phyloP scores from a whole-genome alignment of 2,888 invertebrate species.

The Leucozona laternaria region DNA sequence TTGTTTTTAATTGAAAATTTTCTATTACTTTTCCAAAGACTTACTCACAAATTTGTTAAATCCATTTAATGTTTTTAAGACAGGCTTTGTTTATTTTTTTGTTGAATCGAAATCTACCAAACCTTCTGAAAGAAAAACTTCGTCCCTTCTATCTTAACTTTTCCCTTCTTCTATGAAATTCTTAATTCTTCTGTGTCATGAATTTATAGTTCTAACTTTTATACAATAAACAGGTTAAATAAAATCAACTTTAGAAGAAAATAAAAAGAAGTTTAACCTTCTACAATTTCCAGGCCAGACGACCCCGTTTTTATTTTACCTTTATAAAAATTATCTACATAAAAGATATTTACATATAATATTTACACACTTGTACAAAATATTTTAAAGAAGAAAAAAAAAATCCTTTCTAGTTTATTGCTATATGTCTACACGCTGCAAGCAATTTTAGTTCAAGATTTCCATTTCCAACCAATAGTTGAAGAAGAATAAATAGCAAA shows the following conservation, averaged over 20 bases:
- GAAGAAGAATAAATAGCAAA: not conserved
- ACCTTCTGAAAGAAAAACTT: not conserved
- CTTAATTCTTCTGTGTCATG: too few relatives aligned
- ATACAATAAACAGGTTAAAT: conserved; percentile 2
- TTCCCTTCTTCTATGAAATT: not conserved
- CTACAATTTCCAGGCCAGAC: conserved; percentile 49
- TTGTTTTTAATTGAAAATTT: too few relatives aligned
- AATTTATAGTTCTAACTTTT: not conserved
- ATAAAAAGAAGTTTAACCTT: conserved; percentile 29
- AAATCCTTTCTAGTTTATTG: conserved; percentile 33
- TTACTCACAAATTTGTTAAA: too few relatives aligned
- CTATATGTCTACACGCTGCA: conserved; percentile 38
- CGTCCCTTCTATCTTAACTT: not conserved
- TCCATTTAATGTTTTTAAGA: too few relatives aligned
- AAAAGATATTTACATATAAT: not conserved
- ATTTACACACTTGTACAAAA: conserved; percentile 13
- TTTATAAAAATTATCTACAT: conserved; percentile 1
- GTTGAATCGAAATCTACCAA: too few relatives aligned
- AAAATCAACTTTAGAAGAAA: not conserved
- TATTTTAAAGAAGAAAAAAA: not conserved
- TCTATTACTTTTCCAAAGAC: too few relatives aligned
- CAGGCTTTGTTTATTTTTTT: too few relatives aligned
- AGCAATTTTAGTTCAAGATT: conserved; percentile 61
- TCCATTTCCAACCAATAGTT: conserved; percentile 39
- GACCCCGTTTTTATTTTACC: conserved; percentile 20